A percentile compares a stretch with the other conserved stretches of the same genome.
Conservation (phyloP, 2,888 invertebrate genomes). For the Horisme vitalbata region DNA sequence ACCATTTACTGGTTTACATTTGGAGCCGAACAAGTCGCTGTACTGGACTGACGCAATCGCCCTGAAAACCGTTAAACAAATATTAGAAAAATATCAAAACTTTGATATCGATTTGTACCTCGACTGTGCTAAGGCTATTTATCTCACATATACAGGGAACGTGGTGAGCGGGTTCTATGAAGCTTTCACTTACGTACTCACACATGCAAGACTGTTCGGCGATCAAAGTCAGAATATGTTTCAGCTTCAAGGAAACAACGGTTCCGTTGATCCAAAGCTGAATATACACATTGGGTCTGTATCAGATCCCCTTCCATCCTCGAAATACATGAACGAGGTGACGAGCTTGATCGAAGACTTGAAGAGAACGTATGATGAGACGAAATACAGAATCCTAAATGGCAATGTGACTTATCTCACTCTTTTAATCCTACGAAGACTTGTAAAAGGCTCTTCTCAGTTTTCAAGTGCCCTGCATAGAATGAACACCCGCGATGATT, state of each 20-base stretch:
- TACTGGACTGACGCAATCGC: slow-evolving; percentile 5
- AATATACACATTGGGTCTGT: not conserved
- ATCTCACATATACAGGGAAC: slow-evolving; percentile 16
- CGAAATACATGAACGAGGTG: slow-evolving; percentile 15
- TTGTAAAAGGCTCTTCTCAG: slow-evolving; percentile 12
- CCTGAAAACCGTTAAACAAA: not conserved
- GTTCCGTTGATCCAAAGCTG: not conserved
- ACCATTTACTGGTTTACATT: slow-evolving; percentile 1
- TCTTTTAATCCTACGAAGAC: slow-evolving; percentile 17
- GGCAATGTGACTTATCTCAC: slow-evolving; percentile 19
- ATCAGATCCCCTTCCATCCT: slow-evolving; percentile 7
- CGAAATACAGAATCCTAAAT: slow-evolving; percentile 18
- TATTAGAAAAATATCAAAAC: slow-evolving; percentile 1
- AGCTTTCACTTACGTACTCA: slow-evolving; percentile 19
- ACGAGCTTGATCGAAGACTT: slow-evolving; percentile 16
- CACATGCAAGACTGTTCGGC: slow-evolving; percentile 22
- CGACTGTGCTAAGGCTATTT: slow-evolving; percentile 15
- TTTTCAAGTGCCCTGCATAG: slow-evolving; percentile 8
- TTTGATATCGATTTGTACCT: slow-evolving; percentile 15
- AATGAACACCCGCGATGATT: slow-evolving; percentile 16
- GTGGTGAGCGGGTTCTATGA: not conserved
- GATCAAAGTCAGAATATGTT: slow-evolving; percentile 18
- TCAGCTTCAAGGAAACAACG: not conserved
- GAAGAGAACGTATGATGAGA: slow-evolving; percentile 11
- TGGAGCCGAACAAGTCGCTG: not conserved